Base-by-base conservation (phyloP, 2,888 invertebrate genomes). In the Pelosia muscerda region DNA sequence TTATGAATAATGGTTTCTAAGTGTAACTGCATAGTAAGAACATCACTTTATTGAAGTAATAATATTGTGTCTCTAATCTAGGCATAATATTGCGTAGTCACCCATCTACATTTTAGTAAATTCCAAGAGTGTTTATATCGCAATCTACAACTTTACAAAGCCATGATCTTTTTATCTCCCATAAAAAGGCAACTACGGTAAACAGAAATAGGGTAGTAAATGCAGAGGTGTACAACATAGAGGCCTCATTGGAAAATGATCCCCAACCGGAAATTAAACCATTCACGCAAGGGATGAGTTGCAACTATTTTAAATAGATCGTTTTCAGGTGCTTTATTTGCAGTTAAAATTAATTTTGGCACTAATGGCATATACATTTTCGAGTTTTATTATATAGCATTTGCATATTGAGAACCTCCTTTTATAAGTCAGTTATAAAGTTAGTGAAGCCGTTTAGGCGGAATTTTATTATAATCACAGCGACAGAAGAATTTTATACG, bases 191-290 rank as follows among this genome's bases (percentile, higher is more conserved):
- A 15, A 57, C 34, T n/a, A 49, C 49, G 19, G 13, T 58, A 65
- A 53, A 65, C 26, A 58, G 22, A 65, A 53, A 65, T 49, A 58
- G 13, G 58, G 58, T 58, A 60, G 58, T 65, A 70, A 59, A 23
- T 68, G 68, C 31, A 63, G 13, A 76, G 69, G 66, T 66, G 65
- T 71, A 62, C 66, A 66, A 69, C 65, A 74, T 62, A 70, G 59
- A 64, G 79, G 80, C 77, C 80, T 83, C 83, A 83, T 81, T 76
- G 81, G 74, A 79, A 81, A 81, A 82, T 81, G 83, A 84, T 79
- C 77, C 76, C 77, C 69, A 71, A 68, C 82, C 85, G 87, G 86
- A 88, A 87, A 88, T 87, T 86, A 85, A 86, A 83, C 83, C 82
- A 81, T 78, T 79, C 82, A 84, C 75, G 82, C 76, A 77, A 73